Percentiles rank a stretch among this genome's conserved stretches.
Conservation (phyloP, 1,140 invertebrate species). For the Drosophila baimaii region DNA sequence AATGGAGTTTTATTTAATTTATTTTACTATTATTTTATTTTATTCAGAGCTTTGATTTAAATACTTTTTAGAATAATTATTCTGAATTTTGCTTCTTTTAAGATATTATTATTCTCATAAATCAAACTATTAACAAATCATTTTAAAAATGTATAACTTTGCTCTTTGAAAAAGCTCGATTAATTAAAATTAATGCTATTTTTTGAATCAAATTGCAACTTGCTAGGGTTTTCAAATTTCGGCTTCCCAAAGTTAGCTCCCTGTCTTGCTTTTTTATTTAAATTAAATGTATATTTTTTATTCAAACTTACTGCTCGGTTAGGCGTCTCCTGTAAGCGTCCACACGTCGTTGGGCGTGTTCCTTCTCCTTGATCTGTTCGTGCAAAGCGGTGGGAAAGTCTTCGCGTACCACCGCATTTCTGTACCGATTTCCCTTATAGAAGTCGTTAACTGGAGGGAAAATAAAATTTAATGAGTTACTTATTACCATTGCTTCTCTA, state of each 20-base stretch:
- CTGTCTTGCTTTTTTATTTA: too few relatives aligned
- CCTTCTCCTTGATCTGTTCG: constrained; percentile 92
- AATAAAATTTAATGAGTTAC: not conserved
- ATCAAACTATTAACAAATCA: too few relatives aligned
- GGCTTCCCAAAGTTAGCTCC: too few relatives aligned
- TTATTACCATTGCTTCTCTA: not conserved
- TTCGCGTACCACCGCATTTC: constrained; percentile 94
- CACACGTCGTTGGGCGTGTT: constrained; percentile 86
- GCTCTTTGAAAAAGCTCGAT: too few relatives aligned
- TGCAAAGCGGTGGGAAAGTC: constrained; percentile 93
- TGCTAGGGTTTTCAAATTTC: too few relatives aligned
- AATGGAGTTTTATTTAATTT: too few relatives aligned
- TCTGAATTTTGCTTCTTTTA: too few relatives aligned
- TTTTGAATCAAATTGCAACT: too few relatives aligned
- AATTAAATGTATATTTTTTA: not conserved
- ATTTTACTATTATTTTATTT: too few relatives aligned
- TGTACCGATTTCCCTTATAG: constrained; percentile 93
- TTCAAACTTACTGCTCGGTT: constrained; percentile 70
- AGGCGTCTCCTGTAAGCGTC: constrained; percentile 86
- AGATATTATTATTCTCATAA: too few relatives aligned
- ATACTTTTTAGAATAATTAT: not conserved
- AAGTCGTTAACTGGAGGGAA: constrained; percentile 89
- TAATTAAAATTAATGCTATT: too few relatives aligned
- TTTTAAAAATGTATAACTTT: too few relatives aligned
- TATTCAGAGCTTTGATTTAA: not conserved